Conservation (phyloP, 2,113 vertebrate species). For the Heteronetta atricapilla region DNA sequence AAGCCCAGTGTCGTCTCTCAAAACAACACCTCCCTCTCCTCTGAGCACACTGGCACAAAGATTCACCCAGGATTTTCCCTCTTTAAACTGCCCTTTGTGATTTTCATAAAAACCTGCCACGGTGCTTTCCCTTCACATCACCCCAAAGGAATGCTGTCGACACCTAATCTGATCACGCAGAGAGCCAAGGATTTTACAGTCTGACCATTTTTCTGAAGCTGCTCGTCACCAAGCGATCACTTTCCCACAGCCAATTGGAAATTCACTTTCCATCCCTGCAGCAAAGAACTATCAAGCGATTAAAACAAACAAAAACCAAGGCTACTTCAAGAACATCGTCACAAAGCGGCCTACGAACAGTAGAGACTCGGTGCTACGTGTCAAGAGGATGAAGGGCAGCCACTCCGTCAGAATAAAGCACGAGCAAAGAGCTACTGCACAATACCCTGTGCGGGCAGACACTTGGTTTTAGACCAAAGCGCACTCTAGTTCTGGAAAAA, state of each 20-base stretch:
- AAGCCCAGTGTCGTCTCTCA: not conserved
- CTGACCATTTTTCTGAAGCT: not conserved
- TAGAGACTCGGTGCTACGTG: not conserved
- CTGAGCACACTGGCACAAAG: not conserved
- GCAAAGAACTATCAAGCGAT: not conserved
- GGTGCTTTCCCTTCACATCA: not conserved
- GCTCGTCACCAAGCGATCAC: not conserved
- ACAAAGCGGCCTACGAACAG: accelerated
- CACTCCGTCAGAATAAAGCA: not conserved
- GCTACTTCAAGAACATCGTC: accelerated
- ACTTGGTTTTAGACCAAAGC: not conserved
- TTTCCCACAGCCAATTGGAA: not conserved
- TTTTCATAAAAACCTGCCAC: not conserved
- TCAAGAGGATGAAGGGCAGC: not conserved
- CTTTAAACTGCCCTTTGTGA: not conserved
- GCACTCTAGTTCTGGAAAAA: not conserved
- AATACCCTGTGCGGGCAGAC: not conserved
- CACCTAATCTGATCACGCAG: not conserved
- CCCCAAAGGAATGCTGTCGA: not conserved
- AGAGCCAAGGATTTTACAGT: not conserved
- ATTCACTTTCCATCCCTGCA: not conserved
- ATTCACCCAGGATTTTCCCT: not conserved
- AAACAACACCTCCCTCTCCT: not conserved
- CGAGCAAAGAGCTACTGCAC: not conserved
- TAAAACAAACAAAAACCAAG: not conserved